These are phyloP conservation scores for Glyphotaelius pellucidus DNA, from an alignment of 2,888 invertebrate genomes.

Conservation along the genomic window DNA sequence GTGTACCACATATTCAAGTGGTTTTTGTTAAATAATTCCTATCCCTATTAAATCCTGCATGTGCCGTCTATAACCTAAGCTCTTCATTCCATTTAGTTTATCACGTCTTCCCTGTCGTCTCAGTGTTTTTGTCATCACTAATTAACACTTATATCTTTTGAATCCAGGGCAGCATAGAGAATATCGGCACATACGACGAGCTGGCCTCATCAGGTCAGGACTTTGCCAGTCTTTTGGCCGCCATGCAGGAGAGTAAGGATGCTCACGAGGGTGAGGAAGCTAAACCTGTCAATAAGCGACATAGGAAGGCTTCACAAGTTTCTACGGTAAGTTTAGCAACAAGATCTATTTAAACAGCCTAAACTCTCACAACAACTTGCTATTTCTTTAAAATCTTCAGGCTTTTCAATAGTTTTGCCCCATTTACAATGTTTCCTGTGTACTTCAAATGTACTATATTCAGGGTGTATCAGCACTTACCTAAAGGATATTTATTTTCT, in stretches of 20 bases:
- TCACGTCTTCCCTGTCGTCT: not conserved
- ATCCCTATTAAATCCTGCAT: too few relatives aligned
- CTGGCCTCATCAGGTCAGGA: constrained; percentile 76
- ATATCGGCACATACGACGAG: constrained; percentile 79
- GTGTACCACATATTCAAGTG: too few relatives aligned
- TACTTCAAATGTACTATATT: too few relatives aligned
- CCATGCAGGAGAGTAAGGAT: constrained; percentile 70
- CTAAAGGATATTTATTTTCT: too few relatives aligned
- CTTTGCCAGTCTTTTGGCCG: constrained; percentile 72
- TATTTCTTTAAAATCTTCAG: too few relatives aligned
- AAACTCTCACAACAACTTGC: too few relatives aligned
- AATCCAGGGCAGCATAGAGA: constrained; percentile 77
- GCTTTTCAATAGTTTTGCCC: too few relatives aligned
- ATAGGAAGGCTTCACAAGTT: constrained; percentile 70
- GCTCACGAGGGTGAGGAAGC: constrained; percentile 68
- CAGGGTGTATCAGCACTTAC: too few relatives aligned
- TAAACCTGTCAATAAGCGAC: constrained; percentile 65
- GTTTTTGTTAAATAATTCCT: too few relatives aligned
- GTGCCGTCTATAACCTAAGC: too few relatives aligned
- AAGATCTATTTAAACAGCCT: too few relatives aligned
- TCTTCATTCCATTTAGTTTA: not conserved
- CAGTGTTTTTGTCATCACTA: not conserved
- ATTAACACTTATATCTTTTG: not conserved
- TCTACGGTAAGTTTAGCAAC: constrained; percentile 68
- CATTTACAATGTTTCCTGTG: too few relatives aligned